Percentiles rank a stretch among this genome's conserved stretches.
phyloP scores from a whole-genome alignment of 35 echinoderm and acorn worm genomes.

The Apostichopus parvimensis region DNA sequence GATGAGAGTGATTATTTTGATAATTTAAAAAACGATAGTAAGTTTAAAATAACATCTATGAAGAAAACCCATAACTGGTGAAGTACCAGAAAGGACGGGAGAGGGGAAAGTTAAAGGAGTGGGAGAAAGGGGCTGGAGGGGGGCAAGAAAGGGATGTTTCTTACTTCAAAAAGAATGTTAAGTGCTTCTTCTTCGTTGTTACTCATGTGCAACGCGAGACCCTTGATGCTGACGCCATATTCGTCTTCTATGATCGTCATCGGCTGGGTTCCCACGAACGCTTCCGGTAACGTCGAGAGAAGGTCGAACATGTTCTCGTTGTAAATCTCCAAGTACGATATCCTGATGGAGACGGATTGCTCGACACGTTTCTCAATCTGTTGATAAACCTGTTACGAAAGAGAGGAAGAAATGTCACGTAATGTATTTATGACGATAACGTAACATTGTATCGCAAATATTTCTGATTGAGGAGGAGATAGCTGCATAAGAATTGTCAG shows the following conservation, averaged over 20 bases:
- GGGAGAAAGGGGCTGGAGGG: neutral
- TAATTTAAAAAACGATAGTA: too few species aligned
- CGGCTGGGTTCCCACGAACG: conserved; percentile 61
- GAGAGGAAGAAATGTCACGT: neutral
- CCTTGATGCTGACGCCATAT: conserved; percentile 93
- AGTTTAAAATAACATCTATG: too few species aligned
- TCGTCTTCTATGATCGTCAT: conserved; percentile 98
- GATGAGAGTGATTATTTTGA: too few species aligned
- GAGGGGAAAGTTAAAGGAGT: neutral
- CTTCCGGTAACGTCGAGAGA: conserved; percentile 84
- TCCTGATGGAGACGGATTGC: conserved; percentile 86
- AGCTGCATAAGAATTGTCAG: too few species aligned
- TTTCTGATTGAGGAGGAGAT: too few species aligned
- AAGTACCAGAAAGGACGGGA: neutral
- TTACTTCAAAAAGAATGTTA: conserved; percentile 95
- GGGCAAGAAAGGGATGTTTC: neutral
- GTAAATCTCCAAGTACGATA: conserved; percentile 90
- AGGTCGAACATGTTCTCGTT: conserved; percentile 99
- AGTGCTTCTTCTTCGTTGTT: conserved; percentile 97
- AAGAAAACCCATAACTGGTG: too few species aligned
- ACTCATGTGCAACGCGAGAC: conserved; percentile 76
- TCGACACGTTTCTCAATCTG: conserved; percentile 87
- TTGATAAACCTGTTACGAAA: conserved; percentile 80
- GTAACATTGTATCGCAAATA: neutral
- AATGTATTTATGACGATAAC: neutral